Conservation (phyloP, 2,888 invertebrate genomes). For the Liopterus haemorrhoidalis region DNA sequence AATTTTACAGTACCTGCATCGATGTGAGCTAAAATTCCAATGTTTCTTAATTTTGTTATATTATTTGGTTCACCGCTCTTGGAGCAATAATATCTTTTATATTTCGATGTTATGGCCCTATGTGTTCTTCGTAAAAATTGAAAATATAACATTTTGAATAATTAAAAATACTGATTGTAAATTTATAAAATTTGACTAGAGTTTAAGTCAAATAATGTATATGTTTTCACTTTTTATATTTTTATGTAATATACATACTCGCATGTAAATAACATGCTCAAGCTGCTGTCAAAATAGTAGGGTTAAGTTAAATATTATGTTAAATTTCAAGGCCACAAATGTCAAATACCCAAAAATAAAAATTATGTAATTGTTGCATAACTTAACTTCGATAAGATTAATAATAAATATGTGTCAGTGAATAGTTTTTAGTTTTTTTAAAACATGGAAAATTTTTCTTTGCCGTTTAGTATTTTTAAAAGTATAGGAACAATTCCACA, state of each 20-base stretch:
- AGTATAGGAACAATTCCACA: slow-evolving; percentile 64
- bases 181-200: too few species aligned
- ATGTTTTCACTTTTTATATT: too few species aligned
- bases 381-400: not conserved
- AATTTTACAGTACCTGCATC: slow-evolving; percentile 67
- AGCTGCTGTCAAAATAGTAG: too few species aligned
- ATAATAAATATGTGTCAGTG: slow-evolving; percentile 14
- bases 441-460: slow-evolving; percentile 42
- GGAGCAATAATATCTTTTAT: slow-evolving; percentile 12
- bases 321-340: slow-evolving; percentile 17
- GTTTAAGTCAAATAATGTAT: too few species aligned
- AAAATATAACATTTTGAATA: too few species aligned
- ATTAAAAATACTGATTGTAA: too few species aligned
- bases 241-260: too few species aligned
- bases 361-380: slow-evolving; percentile 6
- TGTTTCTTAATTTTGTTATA: slow-evolving; percentile 67
- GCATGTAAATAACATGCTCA: too few species aligned
- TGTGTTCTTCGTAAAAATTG: too few species aligned
- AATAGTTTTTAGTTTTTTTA: slow-evolving; percentile 10
- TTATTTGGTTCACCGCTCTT: slow-evolving; percentile 35
- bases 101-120: slow-evolving; percentile 4
- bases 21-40: slow-evolving; percentile 90
- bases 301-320: too few species aligned
- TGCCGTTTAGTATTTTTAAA: slow-evolving; percentile 64
- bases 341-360: slow-evolving; percentile 20